A percentile compares a stretch with the other conserved stretches of the same genome.
Conservation (phyloP, 1,140 invertebrate species). For the Drosophila nebulosa region DNA sequence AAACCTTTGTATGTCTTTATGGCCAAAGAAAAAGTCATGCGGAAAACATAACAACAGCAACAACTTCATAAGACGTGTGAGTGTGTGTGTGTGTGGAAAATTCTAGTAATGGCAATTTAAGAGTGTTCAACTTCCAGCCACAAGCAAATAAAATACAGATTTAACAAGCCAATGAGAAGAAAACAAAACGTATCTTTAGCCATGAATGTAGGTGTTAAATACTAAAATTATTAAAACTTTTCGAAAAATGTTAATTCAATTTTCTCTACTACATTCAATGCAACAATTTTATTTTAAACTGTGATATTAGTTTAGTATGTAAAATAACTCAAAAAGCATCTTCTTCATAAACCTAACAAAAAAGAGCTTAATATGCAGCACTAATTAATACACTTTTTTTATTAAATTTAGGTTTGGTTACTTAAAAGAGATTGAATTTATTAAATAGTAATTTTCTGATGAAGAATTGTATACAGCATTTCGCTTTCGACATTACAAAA, state of each 20-base stretch:
- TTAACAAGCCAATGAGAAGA: neutral
- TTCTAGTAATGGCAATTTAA: neutral
- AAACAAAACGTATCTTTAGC: neutral
- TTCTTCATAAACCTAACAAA: no score
- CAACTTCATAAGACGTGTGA: neutral
- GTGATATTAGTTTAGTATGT: no score
- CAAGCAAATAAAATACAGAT: neutral
- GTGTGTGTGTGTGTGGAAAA: neutral
- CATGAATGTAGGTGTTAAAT: neutral
- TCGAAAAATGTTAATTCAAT: neutral
- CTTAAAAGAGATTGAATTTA: no score
- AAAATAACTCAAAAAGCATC: no score
- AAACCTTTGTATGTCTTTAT: neutral
- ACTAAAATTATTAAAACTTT: neutral
- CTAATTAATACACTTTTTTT: no score
- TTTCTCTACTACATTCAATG: no score
- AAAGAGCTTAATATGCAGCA: no score
- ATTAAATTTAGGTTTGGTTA: no score
- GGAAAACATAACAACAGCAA: slow-evolving; percentile 14
- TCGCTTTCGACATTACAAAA: no score
- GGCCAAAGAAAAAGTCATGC: neutral
- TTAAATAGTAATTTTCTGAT: no score
- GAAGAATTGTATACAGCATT: no score
- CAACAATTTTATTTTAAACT: no score
- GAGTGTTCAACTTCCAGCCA: neutral